A percentile compares a stretch with the other conserved stretches of the same genome.
Conservation (phyloP, 1,140 invertebrate genomes). For the Araneus ventricosus region DNA sequence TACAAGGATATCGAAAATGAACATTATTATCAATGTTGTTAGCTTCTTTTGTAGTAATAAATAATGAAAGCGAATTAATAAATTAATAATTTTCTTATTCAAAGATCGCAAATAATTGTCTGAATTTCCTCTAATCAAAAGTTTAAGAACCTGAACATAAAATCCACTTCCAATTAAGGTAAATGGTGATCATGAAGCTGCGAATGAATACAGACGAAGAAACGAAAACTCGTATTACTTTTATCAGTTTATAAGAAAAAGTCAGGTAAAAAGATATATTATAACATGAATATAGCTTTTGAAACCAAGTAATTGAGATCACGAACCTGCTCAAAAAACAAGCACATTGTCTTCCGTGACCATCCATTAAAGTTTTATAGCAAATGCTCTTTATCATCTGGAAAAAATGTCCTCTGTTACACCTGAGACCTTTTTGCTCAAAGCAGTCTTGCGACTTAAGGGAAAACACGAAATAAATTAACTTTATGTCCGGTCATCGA, state of each 20-base stretch:
- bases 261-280: not conserved
- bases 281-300: not conserved
- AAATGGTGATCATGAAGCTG: not conserved
- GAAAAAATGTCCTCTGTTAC: not conserved
- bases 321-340: not conserved
- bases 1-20: too few relatives aligned
- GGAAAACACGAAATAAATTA: not conserved
- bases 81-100: too few relatives aligned
- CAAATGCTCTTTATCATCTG: not conserved
- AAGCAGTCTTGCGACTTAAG: not conserved
- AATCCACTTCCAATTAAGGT: too few relatives aligned
- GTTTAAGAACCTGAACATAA: too few relatives aligned
- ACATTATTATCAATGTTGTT: too few relatives aligned
- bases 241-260: not conserved
- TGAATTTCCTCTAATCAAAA: too few relatives aligned
- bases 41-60: too few relatives aligned
- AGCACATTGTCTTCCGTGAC: not conserved
- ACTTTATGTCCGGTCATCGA: slow-evolving; percentile 31
- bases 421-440: not conserved
- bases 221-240: not conserved
- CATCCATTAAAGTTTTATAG: not conserved
- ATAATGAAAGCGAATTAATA: too few relatives aligned
- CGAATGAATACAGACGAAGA: not conserved
- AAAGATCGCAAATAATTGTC: too few relatives aligned
- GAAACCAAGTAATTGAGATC: not conserved